Evolutionary conservation across 1,140 invertebrate species (phyloP).

Genomic region (Sycobia sp.): DNA sequence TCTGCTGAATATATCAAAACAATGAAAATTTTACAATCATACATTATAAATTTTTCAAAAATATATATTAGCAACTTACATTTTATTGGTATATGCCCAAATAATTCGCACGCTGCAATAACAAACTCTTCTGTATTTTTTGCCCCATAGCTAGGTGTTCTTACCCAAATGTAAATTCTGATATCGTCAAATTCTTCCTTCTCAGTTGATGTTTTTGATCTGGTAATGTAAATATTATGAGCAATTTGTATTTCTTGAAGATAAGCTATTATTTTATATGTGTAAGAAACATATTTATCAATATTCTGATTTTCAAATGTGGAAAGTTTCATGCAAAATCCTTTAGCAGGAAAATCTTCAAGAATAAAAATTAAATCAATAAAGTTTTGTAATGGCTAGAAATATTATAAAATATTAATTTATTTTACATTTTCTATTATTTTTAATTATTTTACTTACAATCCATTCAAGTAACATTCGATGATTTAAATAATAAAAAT

Average conservation of each 20-base stretch:
- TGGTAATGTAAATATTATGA: constrained; percentile 73
- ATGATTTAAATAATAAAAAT: constrained; percentile 72
- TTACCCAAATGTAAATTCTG: constrained; percentile 70
- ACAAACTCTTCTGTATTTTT: constrained; percentile 66
- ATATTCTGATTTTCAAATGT: constrained; percentile 48
- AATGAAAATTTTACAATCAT: constrained; percentile 27
- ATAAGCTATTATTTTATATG: constrained; percentile 62
- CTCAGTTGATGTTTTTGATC: constrained; percentile 53
- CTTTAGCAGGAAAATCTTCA: constrained; percentile 65
- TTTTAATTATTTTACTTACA: constrained; percentile 59
- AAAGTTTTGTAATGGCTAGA: constrained; percentile 63
- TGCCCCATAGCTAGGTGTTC: constrained; percentile 60
- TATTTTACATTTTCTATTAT: constrained; percentile 12
- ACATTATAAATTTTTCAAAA: not conserved
- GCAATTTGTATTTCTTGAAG: constrained; percentile 66
- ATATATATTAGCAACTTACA: constrained; percentile 56
- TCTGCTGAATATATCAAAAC: constrained; percentile 55
- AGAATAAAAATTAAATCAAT: constrained; percentile 61
- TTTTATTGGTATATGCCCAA: constrained; percentile 70
- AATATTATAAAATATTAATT: not conserved
- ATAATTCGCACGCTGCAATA: constrained; percentile 70
- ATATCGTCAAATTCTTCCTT: constrained; percentile 52
- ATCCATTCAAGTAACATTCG: constrained; percentile 69
- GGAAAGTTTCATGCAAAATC: constrained; percentile 68
- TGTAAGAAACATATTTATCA: constrained; percentile 47